Conservation (phyloP, 2,797 vertebrate genomes). For the Epinephelus malabaricus region DNA sequence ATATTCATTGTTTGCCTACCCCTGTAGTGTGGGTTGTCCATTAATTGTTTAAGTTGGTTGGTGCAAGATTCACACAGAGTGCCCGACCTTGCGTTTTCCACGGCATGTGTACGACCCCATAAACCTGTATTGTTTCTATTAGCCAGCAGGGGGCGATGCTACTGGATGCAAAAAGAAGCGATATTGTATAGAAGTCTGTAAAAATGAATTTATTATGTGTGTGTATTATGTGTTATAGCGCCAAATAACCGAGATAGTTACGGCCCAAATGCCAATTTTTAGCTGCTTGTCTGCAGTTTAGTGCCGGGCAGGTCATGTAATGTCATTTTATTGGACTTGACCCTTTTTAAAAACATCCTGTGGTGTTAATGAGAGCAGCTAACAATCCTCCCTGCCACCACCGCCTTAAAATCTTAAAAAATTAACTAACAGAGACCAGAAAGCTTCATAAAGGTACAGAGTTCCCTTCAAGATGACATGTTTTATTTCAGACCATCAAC, state of each 20-base stretch:
- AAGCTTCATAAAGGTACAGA: neutral
- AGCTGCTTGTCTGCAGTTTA: neutral
- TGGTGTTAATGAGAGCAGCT: neutral
- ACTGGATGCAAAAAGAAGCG: too few species aligned
- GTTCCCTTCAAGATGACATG: neutral
- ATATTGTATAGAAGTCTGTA: too few species aligned
- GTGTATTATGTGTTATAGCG: too few species aligned
- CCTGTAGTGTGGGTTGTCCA: neutral
- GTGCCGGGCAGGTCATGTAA: too few species aligned
- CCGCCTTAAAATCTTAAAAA: neutral
- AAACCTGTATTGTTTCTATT: too few species aligned
- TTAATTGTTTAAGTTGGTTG: neutral
- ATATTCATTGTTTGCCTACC: neutral
- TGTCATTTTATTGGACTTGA: neutral
- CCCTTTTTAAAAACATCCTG: neutral
- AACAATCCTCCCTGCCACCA: neutral
- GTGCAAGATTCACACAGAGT: too few species aligned
- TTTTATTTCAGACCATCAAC: conserved; percentile 4
- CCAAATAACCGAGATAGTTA: too few species aligned
- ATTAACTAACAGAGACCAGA: neutral
- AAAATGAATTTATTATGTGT: too few species aligned
- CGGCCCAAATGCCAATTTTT: neutral
- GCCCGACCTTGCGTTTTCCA: too few species aligned
- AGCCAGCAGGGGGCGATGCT: too few species aligned
- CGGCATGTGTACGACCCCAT: too few species aligned